A percentile compares a stretch with the other conserved stretches of the same genome.
phyloP scores from a whole-genome alignment of 2,888 invertebrate genomes.

The Molanna angustata region DNA sequence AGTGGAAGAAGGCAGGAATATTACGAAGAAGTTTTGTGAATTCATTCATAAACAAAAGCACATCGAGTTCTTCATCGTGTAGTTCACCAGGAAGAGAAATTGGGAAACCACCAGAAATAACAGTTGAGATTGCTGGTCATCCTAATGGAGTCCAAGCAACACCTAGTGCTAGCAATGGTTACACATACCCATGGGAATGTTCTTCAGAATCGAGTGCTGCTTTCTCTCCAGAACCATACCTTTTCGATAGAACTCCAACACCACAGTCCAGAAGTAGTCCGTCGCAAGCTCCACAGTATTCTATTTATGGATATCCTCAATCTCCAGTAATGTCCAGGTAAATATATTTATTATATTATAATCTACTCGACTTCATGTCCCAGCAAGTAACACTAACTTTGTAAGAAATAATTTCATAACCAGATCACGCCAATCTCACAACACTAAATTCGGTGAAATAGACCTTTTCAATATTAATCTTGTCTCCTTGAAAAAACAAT shows the following conservation, averaged over 20 bases:
- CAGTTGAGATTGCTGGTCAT: constrained; percentile 39
- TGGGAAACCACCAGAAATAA: constrained; percentile 30
- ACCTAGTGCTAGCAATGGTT: constrained; percentile 25
- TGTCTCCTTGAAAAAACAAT: no score
- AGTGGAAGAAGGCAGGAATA: constrained; percentile 41
- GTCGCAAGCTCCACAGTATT: constrained; percentile 19
- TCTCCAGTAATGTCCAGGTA: constrained; percentile 28
- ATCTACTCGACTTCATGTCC: no score
- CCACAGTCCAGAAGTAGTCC: constrained; percentile 33
- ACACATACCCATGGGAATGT: constrained; percentile 49
- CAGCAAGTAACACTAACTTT: no score
- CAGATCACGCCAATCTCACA: no score
- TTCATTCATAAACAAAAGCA: constrained; percentile 22
- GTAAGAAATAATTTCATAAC: no score
- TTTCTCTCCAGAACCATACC: constrained; percentile 34
- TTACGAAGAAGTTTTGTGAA: constrained; percentile 19
- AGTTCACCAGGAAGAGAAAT: constrained; percentile 17
- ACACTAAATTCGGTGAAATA: no score
- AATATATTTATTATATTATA: no score
- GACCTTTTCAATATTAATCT: not conserved
- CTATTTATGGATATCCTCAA: constrained; percentile 13
- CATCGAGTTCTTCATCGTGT: constrained; percentile 13
- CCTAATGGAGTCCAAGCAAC: constrained; percentile 37
- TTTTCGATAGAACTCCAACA: constrained; percentile 29
- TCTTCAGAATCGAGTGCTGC: constrained; percentile 54